These are phyloP conservation scores for Dichetophora obliterata DNA, from an alignment of 2,888 invertebrate species.

Conservation along the genomic window DNA sequence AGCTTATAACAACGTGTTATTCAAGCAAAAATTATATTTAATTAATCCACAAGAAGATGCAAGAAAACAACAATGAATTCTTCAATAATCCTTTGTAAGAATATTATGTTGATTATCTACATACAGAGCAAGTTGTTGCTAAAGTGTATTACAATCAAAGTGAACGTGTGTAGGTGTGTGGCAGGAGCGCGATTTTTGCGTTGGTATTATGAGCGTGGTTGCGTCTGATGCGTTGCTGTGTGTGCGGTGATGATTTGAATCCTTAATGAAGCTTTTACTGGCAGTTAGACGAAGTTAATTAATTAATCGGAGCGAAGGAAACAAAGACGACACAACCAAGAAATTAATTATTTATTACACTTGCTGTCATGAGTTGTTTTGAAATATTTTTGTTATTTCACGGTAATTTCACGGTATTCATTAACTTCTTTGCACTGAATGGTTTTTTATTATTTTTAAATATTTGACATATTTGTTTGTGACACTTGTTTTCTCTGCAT, in stretches of 20 bases:
- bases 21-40: no score
- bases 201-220: background rate
- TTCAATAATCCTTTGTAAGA: background rate
- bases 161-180: background rate
- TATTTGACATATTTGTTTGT: no score
- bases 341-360: background rate
- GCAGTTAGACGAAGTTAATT: constrained; percentile 1
- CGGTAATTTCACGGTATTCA: background rate
- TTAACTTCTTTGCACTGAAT: no score
- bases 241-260: constrained; percentile 15
- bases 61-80: background rate
- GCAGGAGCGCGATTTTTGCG: background rate
- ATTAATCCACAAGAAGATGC: no score
- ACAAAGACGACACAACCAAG: background rate
- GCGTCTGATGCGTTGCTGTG: constrained; percentile 6
- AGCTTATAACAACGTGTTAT: no score
- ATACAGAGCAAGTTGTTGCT: background rate
- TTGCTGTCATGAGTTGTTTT: background rate
- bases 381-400: background rate
- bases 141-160: background rate
- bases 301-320: background rate
- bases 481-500: no score
- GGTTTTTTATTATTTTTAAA: background rate
- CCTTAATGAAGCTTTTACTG: constrained; percentile 4
- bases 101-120: background rate